Evolutionary conservation across 2,888 invertebrate genomes (phyloP), one percentile per base, ranked within the genome.

Genomic region (Eucera pruinosa): DNA sequence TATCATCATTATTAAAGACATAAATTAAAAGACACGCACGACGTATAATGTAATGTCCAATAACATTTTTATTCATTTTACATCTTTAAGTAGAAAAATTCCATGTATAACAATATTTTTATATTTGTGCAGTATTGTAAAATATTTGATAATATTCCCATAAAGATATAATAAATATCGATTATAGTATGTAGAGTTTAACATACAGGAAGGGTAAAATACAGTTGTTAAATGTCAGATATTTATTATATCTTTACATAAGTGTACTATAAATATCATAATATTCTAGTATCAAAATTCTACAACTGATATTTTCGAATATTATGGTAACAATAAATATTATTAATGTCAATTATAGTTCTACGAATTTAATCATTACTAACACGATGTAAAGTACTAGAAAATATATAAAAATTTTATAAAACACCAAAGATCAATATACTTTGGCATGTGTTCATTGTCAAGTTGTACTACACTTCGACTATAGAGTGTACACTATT

Each of bases 221-320:
- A 70, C 77, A 66, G 48, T 60, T 61, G 67, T 74, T 54, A 20
- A 18, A 39, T 30, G 27, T 62, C 20, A 33, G 30, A 68, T 69
- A 78, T 78, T 77, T 77, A 77, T 78, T 78, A 76, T 78, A 67
- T 77, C 77, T 77, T 52, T 70, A 67, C 62, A 78, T 74, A 70
- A 58, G 66, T 70, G 61, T 72, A 58, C 13, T 52, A 36, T 54
- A 45, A 60, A 36, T 20, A 47, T 60, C 54, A 55, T 60, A 65
- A 64, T 78, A 73, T 66, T 57, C 45, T 33, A 64, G 70, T 54
- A 71, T 48, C 50, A 57, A 18, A 27, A n/a, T 15, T 41, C 45
- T 27, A 47, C 52, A 5, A 39, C 41, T 57, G 43, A 52, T 68
- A 39, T 73, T 80, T 50, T 58, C 61, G n/a, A n/a, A 69, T 60